Percentiles rank a stretch among this genome's conserved stretches.
These are phyloP conservation scores for Phalloptychus januarius DNA, from an alignment of 2,797 vertebrate species.

Conservation along the genomic window DNA sequence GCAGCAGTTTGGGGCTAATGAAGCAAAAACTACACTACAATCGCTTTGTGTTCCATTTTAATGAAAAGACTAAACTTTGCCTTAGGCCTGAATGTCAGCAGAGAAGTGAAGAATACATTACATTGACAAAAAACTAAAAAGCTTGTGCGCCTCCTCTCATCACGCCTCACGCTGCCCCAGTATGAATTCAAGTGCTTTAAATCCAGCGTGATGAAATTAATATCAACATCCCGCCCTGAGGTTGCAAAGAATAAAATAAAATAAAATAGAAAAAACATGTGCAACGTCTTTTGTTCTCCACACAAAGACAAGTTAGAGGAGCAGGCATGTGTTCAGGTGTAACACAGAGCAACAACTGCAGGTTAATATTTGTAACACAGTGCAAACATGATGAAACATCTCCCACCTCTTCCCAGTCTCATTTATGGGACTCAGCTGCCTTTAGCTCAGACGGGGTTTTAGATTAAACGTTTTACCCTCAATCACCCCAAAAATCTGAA, in stretches of 20 bases:
- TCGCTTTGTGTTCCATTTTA: slow-evolving; percentile 75
- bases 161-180: slow-evolving; percentile 49
- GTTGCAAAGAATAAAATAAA: slow-evolving; percentile 36
- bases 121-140: slow-evolving; percentile 45
- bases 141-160: slow-evolving; percentile 52
- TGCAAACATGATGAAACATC: slow-evolving; percentile 20
- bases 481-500: not conserved
- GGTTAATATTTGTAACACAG: slow-evolving; percentile 29
- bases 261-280: slow-evolving; percentile 26
- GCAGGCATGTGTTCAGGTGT: slow-evolving; percentile 28
- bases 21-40: slow-evolving; percentile 65
- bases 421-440: not conserved
- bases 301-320: slow-evolving; percentile 45
- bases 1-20: slow-evolving; percentile 61
- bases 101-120: slow-evolving; percentile 71
- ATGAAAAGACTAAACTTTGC: slow-evolving; percentile 79
- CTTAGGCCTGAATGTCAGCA: slow-evolving; percentile 67
- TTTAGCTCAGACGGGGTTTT: no score
- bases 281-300: slow-evolving; percentile 46
- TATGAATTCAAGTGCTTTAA: slow-evolving; percentile 51
- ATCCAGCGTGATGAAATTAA: slow-evolving; percentile 63
- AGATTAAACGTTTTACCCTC: not conserved
- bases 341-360: slow-evolving; percentile 37
- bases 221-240: slow-evolving; percentile 54
- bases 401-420: not conserved